Conservation (phyloP, 2,888 invertebrate species). For the Phlogophora meticulosa region DNA sequence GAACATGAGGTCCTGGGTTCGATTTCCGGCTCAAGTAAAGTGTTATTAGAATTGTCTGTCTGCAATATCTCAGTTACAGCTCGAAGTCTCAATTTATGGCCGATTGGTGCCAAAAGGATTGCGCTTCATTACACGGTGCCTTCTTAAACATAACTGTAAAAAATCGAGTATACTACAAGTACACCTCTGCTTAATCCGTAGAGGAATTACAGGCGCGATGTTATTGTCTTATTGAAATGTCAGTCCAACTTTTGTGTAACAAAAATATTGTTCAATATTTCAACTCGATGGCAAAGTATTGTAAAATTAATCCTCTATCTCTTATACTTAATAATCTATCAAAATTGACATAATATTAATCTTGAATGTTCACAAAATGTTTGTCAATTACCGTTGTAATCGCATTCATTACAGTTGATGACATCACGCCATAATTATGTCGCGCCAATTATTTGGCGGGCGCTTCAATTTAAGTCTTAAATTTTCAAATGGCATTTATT, state of each 20-base stretch:
- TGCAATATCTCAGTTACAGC: too few relatives aligned
- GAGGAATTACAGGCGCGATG: too few relatives aligned
- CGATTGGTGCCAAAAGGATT: too few relatives aligned
- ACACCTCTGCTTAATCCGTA: too few relatives aligned
- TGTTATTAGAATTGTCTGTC: too few relatives aligned
- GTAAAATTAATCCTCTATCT: not conserved
- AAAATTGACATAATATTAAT: slow-evolving; percentile 26
- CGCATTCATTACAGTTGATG: slow-evolving; percentile 32
- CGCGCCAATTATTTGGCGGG: slow-evolving; percentile 36
- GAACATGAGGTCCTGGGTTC: too few relatives aligned
- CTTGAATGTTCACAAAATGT: slow-evolving; percentile 27
- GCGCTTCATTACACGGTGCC: too few relatives aligned
- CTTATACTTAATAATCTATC: too few relatives aligned
- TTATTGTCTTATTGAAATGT: not conserved
- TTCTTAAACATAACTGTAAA: too few relatives aligned
- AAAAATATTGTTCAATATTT: not conserved
- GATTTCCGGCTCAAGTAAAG: too few relatives aligned
- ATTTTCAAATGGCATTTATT: slow-evolving; percentile 26
- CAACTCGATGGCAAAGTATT: not conserved
- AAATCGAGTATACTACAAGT: too few relatives aligned
- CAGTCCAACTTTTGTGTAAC: not conserved
- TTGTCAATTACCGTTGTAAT: slow-evolving; percentile 42
- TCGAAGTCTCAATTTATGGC: too few relatives aligned
- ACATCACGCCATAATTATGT: slow-evolving; percentile 36
- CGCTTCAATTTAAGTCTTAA: slow-evolving; percentile 26